Evolutionary conservation across 2,113 vertebrate species (phyloP), one percentile per base, ranked within the genome.

Genomic region (Perognathus longimembris): DNA sequence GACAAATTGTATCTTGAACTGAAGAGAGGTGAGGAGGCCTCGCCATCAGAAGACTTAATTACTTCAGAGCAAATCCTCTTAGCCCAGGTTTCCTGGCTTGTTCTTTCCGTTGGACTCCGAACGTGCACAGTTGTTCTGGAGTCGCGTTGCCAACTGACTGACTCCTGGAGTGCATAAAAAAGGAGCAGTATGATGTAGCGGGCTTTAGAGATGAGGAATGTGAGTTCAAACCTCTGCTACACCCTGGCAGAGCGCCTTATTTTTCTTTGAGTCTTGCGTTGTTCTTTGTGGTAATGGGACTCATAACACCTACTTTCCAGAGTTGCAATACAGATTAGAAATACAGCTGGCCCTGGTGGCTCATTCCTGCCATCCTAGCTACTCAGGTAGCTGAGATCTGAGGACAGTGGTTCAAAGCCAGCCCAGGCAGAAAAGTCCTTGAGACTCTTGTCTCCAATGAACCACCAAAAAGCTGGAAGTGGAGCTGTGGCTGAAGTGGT

Each of bases 31-130:
- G 30, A 90, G 75, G 61, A 89, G 40, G 64, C 14, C 32, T 71
- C 75, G 42, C 83, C 90, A 2, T 59, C 50, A 64, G 66, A 86
- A 90, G 88, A 96, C 36, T 32, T 36, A 50, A 34, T 89, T 95
- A 82, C 10, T 6, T 57, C 69, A 74, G 84, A 96, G 61, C 45
- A 74, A 12, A 85, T 87, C 66, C 83, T 96, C 30, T 63, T 26
- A 34, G 26, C 59, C 32, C n/a, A 92, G 17, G 30, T 64, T 76
- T 36, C 81, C 50, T 71, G 71, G 15, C 40, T 77, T 4, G 20
- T 85, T 89, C 50, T 54, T 91, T 87, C n/a, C 38, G 15, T 4
- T 67, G 32, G 4, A 6, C 7, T 54, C 18, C 80, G 34, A 40
- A 50, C 81, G 87, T 42, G 21, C 20, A 42, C 40, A 82, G 50